phyloP scores from a whole-genome alignment of 1,140 invertebrate species.

The Batillaria attramentaria region DNA sequence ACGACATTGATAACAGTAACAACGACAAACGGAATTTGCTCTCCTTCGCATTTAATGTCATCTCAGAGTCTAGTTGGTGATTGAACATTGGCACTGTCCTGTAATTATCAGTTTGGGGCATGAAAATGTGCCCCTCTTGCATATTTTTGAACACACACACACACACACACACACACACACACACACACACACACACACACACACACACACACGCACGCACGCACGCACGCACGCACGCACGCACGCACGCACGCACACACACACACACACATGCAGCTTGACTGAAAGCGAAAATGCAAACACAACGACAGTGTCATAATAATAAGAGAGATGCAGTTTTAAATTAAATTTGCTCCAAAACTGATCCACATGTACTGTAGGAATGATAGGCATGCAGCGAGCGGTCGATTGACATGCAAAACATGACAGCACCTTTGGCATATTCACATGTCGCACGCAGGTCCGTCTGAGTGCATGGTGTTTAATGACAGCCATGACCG shows the following conservation, averaged over 20 bases:
- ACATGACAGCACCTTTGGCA: background rate
- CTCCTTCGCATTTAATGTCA: too few species aligned
- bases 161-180: background rate
- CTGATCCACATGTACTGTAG: too few species aligned
- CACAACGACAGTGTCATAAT: background rate
- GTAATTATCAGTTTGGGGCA: too few species aligned
- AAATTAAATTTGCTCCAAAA: too few species aligned
- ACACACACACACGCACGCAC: background rate
- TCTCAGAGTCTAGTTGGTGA: too few species aligned
- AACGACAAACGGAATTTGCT: too few species aligned
- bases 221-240: background rate
- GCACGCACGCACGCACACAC: conserved; percentile 3
- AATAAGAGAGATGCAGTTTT: background rate
- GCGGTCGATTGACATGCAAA: background rate
- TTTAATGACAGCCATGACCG: background rate
- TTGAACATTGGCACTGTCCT: too few species aligned
- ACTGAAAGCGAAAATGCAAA: background rate
- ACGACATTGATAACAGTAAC: too few species aligned
- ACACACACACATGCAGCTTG: background rate
- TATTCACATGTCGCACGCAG: background rate
- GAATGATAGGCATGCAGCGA: background rate
- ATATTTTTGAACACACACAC: too few species aligned
- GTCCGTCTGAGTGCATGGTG: background rate
- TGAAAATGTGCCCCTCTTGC: too few species aligned
- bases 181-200: background rate